Evolutionary conservation across 2,113 vertebrate species (phyloP), one percentile per base, ranked within the genome.

Genomic region (Ciconia stormi): DNA sequence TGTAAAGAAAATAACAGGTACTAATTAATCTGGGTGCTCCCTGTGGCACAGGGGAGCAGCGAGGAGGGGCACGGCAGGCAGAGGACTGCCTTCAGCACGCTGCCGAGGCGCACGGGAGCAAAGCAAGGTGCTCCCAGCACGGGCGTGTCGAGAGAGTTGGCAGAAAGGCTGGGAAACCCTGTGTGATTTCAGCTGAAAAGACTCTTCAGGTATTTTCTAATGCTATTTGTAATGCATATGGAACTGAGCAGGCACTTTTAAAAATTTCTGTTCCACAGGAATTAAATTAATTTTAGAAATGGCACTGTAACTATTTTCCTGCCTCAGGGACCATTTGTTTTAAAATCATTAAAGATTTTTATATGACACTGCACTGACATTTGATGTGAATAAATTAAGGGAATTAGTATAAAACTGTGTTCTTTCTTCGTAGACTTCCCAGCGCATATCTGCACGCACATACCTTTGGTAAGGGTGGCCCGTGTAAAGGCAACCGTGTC

Each of bases 211-310:
- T 96, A 89, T 72, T 81, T 89, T 63, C 88, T 90, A 46, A 49
- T 50, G 81, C 66, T 95, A 59, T 97, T 95, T 96, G 87, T 92
- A 93, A 97, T 82, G 79, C 69, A 52, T 89, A 90, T 84, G 93
- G 82, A 69, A 89, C 85, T 1, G n/a, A 97, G 92, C 97, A 71
- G 87, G 71, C 61, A 40, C 78, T 46, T 87, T 89, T 95, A 67
- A 53, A 38, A 17, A 96, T 97, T 98, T 97, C 96, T 96, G 21
- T 96, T 97, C 63, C 9, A 16, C 92, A 88, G 88, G 93, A 98
- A 98, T 98, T 97, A 97, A 96, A 97, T 97, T 97, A 97, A 98
- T 98, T 96, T 97, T 97, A 97, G 96, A 94, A 97, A 96, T 97
- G 95, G 95, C 98, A 94, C 95, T 97, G 89, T 93, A 97, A 97